Evolutionary conservation across 2,113 vertebrate species (phyloP).

Genomic region (Procapra przewalskii): DNA sequence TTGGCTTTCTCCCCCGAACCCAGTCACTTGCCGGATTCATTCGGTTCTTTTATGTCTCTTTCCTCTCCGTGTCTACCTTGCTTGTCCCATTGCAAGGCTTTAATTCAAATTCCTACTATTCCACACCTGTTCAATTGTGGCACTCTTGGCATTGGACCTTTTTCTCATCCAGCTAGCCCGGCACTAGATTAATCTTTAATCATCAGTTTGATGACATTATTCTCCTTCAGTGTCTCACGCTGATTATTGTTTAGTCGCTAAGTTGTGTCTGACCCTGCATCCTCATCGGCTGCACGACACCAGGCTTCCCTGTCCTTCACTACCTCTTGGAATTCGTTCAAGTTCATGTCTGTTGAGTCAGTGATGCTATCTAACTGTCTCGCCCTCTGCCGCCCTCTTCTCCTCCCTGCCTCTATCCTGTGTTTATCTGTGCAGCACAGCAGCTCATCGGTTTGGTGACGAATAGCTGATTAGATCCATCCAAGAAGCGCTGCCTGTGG

Average conservation of each 20-base stretch:
- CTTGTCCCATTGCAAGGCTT: not conserved
- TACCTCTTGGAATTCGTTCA: not conserved
- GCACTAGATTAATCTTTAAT: not conserved
- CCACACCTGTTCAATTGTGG: not conserved
- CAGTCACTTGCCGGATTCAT: slow-evolving; percentile 17
- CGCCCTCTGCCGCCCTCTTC: accelerated
- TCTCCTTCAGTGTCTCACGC: not conserved
- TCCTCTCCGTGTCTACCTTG: not conserved
- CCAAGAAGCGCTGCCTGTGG: not conserved
- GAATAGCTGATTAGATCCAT: not conserved
- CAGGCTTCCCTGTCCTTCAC: not conserved
- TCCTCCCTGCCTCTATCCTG: not conserved
- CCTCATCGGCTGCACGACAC: not conserved
- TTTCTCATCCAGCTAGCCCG: not conserved
- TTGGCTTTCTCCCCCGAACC: not conserved
- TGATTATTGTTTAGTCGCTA: not conserved
- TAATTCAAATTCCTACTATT: not conserved
- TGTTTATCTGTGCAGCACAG: not conserved
- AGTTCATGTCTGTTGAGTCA: not conserved
- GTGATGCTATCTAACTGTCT: not conserved
- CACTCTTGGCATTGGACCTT: not conserved
- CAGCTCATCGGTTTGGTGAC: not conserved
- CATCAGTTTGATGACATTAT: not conserved
- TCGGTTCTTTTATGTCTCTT: not conserved
- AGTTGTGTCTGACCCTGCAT: not conserved